Evolutionary conservation across 1,140 invertebrate species (phyloP).

Genomic region (Euborellia annulipes): DNA sequence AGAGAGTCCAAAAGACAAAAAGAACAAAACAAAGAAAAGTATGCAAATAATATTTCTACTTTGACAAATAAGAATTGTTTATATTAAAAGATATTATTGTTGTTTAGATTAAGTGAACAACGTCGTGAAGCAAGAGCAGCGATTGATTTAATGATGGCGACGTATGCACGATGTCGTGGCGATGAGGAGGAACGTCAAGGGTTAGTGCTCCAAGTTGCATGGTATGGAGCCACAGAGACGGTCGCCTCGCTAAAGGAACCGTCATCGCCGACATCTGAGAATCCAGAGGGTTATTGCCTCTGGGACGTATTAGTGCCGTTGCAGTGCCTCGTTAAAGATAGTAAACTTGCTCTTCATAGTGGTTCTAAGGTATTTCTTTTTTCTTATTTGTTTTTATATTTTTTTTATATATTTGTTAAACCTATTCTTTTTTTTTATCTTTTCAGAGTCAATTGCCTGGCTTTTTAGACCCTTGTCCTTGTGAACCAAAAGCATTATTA

Average conservation of each 20-base stretch:
- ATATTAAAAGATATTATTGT: neutral
- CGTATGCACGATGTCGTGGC: slow-evolving; percentile 52
- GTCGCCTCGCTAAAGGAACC: slow-evolving; percentile 6
- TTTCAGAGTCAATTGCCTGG: slow-evolving; percentile 83
- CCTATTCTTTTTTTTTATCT: slow-evolving; percentile 8
- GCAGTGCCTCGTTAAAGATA: slow-evolving; percentile 86
- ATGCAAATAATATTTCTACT: slow-evolving; percentile 7
- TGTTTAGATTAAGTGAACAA: slow-evolving; percentile 52
- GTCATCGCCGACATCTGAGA: neutral
- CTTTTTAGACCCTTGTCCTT: slow-evolving; percentile 91
- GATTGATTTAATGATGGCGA: slow-evolving; percentile 73
- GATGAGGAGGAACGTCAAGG: slow-evolving; percentile 67
- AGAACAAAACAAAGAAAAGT: slow-evolving; percentile 53
- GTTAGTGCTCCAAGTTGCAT: slow-evolving; percentile 69
- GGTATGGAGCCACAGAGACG: slow-evolving; percentile 42
- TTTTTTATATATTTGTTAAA: slow-evolving; percentile 12
- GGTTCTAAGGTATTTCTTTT: slow-evolving; percentile 57
- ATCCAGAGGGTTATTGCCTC: slow-evolving; percentile 3
- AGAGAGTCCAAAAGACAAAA: slow-evolving; percentile 57
- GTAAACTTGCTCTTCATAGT: slow-evolving; percentile 68
- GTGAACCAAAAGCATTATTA: slow-evolving; percentile 77
- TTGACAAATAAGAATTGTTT: neutral
- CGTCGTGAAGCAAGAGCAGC: slow-evolving; percentile 69
- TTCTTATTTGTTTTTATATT: slow-evolving; percentile 1
- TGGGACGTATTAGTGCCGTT: slow-evolving; percentile 41